Evolutionary conservation across 2,888 invertebrate species (phyloP).

Genomic region (Lasius fuliginosus): DNA sequence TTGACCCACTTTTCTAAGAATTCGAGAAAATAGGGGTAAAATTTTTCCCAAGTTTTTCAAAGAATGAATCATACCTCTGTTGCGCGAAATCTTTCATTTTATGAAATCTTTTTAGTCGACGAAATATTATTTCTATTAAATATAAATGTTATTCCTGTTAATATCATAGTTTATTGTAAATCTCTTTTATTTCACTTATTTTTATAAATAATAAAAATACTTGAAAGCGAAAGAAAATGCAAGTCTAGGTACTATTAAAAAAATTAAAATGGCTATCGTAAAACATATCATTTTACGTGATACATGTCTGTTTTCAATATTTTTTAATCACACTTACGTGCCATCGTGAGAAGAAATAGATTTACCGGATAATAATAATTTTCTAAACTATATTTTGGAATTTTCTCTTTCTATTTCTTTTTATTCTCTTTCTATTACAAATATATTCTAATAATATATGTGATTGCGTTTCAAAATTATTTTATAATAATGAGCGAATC

Average conservation of each 20-base stretch:
- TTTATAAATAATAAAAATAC: neutral
- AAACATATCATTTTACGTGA: neutral
- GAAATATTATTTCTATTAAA: neutral
- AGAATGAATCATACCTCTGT: neutral
- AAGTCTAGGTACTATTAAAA: neutral
- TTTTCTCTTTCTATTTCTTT: neutral
- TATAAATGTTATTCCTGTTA: neutral
- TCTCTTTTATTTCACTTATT: slow-evolving; percentile 1
- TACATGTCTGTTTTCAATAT: neutral
- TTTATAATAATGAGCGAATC: neutral
- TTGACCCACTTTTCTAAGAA: neutral
- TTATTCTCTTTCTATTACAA: neutral
- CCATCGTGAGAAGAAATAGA: neutral
- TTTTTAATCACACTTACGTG: neutral
- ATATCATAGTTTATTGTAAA: neutral
- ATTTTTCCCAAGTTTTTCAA: neutral
- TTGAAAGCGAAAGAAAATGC: neutral
- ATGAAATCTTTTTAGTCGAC: neutral
- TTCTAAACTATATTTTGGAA: neutral
- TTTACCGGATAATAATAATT: neutral
- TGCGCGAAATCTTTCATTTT: neutral
- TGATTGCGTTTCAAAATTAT: neutral
- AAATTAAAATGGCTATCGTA: neutral
- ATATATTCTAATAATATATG: neutral
- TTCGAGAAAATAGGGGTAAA: neutral